A percentile compares a stretch with the other conserved stretches of the same genome.
Evolutionary conservation across 2,797 vertebrate genomes (phyloP).

Genomic region (Xiphorhynchus erythropygius): DNA sequence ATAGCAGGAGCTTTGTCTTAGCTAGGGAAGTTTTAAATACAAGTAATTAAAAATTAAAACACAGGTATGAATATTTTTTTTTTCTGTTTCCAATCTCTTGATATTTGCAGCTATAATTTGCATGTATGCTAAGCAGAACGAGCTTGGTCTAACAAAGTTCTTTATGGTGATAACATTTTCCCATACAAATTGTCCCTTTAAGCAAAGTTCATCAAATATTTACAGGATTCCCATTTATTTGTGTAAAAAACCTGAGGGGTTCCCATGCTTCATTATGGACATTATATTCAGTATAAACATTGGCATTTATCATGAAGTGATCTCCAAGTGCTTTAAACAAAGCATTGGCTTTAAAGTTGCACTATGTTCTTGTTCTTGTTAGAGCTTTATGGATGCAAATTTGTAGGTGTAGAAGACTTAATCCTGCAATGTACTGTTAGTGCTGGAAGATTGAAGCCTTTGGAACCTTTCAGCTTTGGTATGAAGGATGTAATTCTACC

Average conservation of each 20-base stretch:
- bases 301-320: background rate
- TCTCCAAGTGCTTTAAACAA: background rate
- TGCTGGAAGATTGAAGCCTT: background rate
- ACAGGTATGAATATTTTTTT: background rate
- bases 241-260: background rate
- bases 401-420: background rate
- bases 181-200: background rate
- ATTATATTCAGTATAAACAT: background rate
- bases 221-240: background rate
- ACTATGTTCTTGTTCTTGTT: background rate
- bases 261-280: background rate
- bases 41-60: constrained; percentile 35
- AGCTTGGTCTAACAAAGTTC: background rate
- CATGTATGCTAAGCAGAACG: background rate
- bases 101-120: background rate
- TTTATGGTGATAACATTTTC: background rate
- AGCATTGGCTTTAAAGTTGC: background rate
- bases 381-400: background rate
- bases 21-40: background rate
- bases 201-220: background rate
- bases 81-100: background rate
- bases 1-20: background rate
- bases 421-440: background rate
- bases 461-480: background rate
- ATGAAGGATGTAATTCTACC: background rate